Evolutionary conservation across 2,888 invertebrate genomes (phyloP), one percentile per base, ranked within the genome.

Genomic region (Acrocera orbiculus): DNA sequence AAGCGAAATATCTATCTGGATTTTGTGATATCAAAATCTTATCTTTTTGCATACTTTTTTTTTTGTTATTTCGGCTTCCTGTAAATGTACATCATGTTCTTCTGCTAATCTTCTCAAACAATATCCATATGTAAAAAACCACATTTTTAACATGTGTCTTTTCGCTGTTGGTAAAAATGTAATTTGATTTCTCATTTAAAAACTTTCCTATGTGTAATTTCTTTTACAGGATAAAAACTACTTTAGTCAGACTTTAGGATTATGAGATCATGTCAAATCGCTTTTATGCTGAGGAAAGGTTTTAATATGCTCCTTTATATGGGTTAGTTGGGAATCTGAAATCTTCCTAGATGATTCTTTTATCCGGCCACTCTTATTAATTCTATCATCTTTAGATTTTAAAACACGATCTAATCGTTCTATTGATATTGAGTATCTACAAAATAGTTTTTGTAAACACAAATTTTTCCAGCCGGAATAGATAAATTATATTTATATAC

Each of bases 401-500:
- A 25, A 25, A 25, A 25, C 11, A 25, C 25, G 25, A 25, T 25
- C 3, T 25, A 25, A 11, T 25, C 25, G 25, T 13, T 13, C 25
- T 25, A 25, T 25, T 25, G 3, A 25, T 27, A 27, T 27, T 14
- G 17, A 28, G 28, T 28, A 28, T 16, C 17, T 28, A 28, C 16
- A 28, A 28, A 16, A 28, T 16, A 28, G 16, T 3, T 16, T 28
- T 28, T 28, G 28, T 17, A 28, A 28, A 28, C 17, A 16, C 14
- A 16, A 16, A 28, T 28, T 28, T 28, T 28, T 6, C 17, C 28
- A 4, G 28, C 28, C 17, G 28, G 28, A 16, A 28, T 17, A 16
- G 28, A 16, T 28, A 28, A 16, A 16, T 28, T 16, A 14, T 27
- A 16, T 28, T 28, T 16, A 16, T 28, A 28, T 28, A 14, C 28